Percentiles rank a stretch among this genome's conserved stretches.
Conservation (phyloP, 2,888 invertebrate genomes). For the Deilephila elpenor region DNA sequence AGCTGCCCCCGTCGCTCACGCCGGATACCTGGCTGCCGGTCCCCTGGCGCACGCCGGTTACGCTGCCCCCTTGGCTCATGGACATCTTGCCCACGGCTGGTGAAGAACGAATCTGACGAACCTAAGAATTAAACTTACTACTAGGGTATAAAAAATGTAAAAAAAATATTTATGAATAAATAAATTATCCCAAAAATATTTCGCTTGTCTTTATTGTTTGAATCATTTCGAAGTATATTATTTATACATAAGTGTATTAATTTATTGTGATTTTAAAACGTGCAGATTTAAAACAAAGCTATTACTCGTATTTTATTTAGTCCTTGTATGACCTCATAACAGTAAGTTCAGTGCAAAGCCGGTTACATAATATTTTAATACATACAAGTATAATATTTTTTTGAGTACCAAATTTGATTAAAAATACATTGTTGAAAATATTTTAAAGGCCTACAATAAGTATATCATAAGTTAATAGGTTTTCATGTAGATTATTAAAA, state of each 20-base stretch:
- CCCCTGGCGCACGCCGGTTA: conserved; percentile 46
- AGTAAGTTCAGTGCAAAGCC: no score
- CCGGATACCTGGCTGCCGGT: conserved; percentile 39
- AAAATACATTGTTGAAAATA: no score
- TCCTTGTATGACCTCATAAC: no score
- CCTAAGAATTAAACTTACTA: conserved; percentile 49
- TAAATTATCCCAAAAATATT: conserved; percentile 38
- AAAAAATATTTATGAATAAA: conserved; percentile 55
- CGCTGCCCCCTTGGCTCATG: conserved; percentile 48
- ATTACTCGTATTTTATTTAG: no score
- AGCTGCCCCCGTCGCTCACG: conserved; percentile 50
- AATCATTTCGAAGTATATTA: neutral
- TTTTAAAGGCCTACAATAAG: no score
- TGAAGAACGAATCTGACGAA: conserved; percentile 72
- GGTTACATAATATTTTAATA: no score
- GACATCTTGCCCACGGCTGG: conserved; percentile 67
- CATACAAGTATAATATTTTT: no score
- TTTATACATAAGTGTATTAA: neutral
- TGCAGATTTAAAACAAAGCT: no score
- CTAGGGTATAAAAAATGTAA: conserved; percentile 53
- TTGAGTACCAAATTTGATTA: no score
- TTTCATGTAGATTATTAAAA: no score
- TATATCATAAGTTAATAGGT: no score
- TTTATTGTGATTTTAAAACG: no score
- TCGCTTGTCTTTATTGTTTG: neutral